Conservation (phyloP, 2,113 vertebrate genomes). For the Ovibos moschatus region DNA sequence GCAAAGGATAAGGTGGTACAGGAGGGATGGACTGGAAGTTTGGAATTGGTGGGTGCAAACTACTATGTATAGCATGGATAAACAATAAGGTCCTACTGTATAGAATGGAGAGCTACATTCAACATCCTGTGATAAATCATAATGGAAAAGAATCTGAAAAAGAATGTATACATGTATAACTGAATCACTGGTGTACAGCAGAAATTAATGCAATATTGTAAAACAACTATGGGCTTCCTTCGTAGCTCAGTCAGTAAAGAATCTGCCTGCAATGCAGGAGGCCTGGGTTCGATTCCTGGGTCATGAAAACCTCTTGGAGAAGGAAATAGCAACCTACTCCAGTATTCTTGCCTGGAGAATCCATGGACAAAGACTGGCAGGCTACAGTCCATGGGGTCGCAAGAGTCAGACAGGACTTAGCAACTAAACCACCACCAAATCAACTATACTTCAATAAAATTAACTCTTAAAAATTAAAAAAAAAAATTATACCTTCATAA, state of each 20-base stretch:
- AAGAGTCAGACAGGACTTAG: not conserved
- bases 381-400: not conserved
- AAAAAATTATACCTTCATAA: not conserved
- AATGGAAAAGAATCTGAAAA: not conserved
- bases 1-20: not conserved
- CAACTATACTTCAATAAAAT: not conserved
- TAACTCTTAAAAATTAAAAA: not conserved
- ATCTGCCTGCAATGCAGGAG: not conserved
- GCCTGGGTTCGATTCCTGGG: not conserved
- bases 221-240: not conserved
- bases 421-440: not conserved
- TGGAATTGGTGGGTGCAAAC: not conserved
- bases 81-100: not conserved
- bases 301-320: not conserved
- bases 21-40: not conserved
- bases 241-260: not conserved
- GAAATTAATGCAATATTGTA: not conserved
- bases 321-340: not conserved
- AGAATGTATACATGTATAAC: not conserved
- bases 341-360: not conserved
- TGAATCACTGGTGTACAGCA: not conserved
- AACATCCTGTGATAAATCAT: not conserved
- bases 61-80: not conserved
- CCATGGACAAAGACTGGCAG: not conserved
- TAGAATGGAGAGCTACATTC: not conserved